phyloP scores from a whole-genome alignment of 1,140 invertebrate species.

The Chrysomallon squamiferum region DNA sequence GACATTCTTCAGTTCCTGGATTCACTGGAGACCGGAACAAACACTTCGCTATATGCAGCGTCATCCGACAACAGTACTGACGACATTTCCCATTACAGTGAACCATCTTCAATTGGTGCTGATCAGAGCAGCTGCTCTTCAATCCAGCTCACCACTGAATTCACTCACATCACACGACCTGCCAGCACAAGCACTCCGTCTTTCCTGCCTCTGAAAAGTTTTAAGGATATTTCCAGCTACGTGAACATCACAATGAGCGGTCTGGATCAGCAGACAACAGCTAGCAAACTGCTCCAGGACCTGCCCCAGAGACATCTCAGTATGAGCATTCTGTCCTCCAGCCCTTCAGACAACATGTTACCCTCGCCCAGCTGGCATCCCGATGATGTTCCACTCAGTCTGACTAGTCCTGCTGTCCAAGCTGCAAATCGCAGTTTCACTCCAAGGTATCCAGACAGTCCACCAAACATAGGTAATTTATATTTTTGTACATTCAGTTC shows the following conservation, averaged over 20 bases:
- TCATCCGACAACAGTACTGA: no score
- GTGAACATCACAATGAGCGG: constrained; percentile 5
- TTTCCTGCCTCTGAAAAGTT: neutral
- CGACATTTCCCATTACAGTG: no score
- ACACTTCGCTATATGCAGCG: no score
- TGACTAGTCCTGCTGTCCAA: neutral
- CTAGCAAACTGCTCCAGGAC: neutral
- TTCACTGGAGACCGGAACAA: no score
- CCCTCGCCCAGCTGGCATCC: neutral
- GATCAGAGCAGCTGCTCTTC: neutral
- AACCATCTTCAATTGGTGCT: no score
- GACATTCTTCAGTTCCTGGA: no score
- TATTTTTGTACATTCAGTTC: neutral
- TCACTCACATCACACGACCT: neutral
- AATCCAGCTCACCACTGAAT: neutral
- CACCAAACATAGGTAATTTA: constrained; percentile 42
- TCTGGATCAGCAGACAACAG: neutral
- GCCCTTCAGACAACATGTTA: neutral
- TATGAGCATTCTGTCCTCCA: neutral
- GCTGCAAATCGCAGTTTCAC: neutral
- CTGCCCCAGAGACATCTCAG: neutral
- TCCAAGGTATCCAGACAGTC: constrained; percentile 21
- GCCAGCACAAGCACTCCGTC: neutral
- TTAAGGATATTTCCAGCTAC: constrained; percentile 8
- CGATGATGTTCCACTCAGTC: neutral